Percentiles rank a stretch among this genome's conserved stretches.
phyloP scores from a whole-genome alignment of 2,113 vertebrate species.

The Channa argus region DNA sequence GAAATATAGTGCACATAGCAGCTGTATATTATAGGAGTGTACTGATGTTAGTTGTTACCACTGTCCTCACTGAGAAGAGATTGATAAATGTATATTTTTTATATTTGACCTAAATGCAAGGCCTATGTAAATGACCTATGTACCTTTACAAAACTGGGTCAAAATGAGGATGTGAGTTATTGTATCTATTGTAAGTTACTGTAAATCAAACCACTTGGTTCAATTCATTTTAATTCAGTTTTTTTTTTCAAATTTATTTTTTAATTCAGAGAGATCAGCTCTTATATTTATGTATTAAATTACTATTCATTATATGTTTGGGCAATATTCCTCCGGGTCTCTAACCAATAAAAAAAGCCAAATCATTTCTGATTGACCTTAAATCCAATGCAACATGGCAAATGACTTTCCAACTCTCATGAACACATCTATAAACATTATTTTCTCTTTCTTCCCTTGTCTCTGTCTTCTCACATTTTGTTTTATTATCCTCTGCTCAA shows the following conservation, averaged over 20 bases:
- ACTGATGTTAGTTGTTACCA: neutral
- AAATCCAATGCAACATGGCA: neutral
- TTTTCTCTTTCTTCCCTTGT: neutral
- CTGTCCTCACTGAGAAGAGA: conserved; percentile 1
- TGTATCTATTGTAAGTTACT: neutral
- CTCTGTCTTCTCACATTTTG: neutral
- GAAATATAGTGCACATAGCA: neutral
- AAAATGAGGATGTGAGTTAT: conserved; percentile 23
- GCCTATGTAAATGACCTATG: conserved; percentile 50
- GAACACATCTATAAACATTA: neutral
- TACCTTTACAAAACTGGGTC: conserved; percentile 9
- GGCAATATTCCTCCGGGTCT: neutral
- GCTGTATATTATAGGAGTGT: neutral
- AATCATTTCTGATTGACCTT: neutral
- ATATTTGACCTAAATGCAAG: conserved; percentile 21
- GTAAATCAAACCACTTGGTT: neutral
- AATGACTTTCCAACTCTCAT: neutral
- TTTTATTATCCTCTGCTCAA: conserved; percentile 1
- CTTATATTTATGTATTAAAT: neutral
- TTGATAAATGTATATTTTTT: conserved; percentile 25
- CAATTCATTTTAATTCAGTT: conserved; percentile 18
- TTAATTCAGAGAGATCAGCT: neutral
- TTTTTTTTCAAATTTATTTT: conserved; percentile 11
- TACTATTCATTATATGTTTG: neutral
- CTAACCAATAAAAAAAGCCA: neutral